A percentile compares a stretch with the other conserved stretches of the same genome.
Evolutionary conservation across 2,797 vertebrate genomes (phyloP).

Genomic region (Coreius guichenoti): DNA sequence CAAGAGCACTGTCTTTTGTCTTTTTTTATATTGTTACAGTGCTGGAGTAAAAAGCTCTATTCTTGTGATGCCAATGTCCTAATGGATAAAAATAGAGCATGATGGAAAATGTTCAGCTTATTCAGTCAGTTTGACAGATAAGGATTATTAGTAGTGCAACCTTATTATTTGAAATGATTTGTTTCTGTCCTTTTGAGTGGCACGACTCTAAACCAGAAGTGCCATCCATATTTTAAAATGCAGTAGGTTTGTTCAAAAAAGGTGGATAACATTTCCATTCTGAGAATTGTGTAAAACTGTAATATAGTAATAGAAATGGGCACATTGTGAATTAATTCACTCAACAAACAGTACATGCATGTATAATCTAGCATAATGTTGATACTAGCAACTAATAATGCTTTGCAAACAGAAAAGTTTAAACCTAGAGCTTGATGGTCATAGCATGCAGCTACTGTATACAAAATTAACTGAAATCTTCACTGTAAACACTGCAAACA

Average conservation of each 20-base stretch:
- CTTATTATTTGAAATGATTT: too few species aligned
- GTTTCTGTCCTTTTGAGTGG: not conserved
- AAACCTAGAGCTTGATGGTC: not conserved
- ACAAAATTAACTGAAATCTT: not conserved
- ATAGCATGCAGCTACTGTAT: not conserved
- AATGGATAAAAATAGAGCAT: not conserved
- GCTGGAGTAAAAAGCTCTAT: too few species aligned
- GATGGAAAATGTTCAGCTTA: not conserved
- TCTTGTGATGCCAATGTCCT: not conserved
- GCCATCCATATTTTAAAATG: not conserved
- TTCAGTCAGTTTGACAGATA: not conserved
- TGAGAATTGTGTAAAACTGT: not conserved
- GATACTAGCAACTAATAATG: slow-evolving; percentile 6
- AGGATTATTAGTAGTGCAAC: not conserved
- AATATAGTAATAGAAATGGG: not conserved
- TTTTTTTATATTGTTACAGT: too few species aligned
- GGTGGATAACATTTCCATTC: not conserved
- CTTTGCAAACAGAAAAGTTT: not conserved
- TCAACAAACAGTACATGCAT: not conserved
- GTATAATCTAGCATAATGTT: not conserved
- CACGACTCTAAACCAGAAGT: not conserved
- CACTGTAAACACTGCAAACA: not conserved
- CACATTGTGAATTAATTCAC: not conserved
- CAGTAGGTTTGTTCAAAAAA: not conserved
- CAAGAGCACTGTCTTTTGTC: not conserved